Percentiles rank a stretch among this genome's conserved stretches.
Conservation (phyloP, 2,888 invertebrate species). For the Diploptera punctata region DNA sequence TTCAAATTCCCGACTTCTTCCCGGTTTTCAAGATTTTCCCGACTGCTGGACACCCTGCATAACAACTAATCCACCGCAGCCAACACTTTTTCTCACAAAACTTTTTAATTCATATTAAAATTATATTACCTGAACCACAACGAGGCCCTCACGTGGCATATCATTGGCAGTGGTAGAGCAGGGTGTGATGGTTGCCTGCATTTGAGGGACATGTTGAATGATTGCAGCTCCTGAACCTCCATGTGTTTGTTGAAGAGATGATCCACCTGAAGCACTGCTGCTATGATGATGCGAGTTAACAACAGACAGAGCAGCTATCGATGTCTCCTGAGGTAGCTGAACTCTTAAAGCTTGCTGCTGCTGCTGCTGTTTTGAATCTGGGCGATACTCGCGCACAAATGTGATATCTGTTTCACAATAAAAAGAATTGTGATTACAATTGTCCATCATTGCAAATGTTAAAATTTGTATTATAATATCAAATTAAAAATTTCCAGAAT, state of each 20-base stretch:
- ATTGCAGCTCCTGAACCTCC: conserved; percentile 30
- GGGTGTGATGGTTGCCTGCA: conserved; percentile 73
- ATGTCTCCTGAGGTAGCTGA: conserved; percentile 52
- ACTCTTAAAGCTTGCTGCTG: conserved; percentile 12
- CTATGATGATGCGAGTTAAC: conserved; percentile 56
- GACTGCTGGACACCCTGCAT: too few relatives aligned
- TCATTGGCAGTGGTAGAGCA: conserved; percentile 60
- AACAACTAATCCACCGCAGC: too few relatives aligned
- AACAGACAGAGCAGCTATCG: conserved; percentile 71
- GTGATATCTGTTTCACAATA: conserved; percentile 37
- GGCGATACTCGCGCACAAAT: conserved; percentile 54
- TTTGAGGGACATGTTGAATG: conserved; percentile 58
- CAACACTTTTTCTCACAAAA: too few relatives aligned
- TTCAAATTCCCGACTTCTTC: too few relatives aligned
- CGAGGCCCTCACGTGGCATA: conserved; percentile 68
- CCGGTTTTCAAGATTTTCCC: too few relatives aligned
- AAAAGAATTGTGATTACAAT: too few relatives aligned
- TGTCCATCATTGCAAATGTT: too few relatives aligned
- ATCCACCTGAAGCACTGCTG: background rate
- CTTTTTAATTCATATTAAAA: background rate
- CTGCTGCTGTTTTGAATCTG: conserved; percentile 14
- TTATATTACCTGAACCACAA: conserved; percentile 62
- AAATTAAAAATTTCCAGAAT: too few relatives aligned
- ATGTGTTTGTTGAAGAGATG: conserved; percentile 34
- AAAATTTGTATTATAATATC: too few relatives aligned